A percentile compares a stretch with the other conserved stretches of the same genome.
These are phyloP conservation scores for Cosmia pyralina DNA, from an alignment of 2,888 invertebrate genomes.

Conservation along the genomic window DNA sequence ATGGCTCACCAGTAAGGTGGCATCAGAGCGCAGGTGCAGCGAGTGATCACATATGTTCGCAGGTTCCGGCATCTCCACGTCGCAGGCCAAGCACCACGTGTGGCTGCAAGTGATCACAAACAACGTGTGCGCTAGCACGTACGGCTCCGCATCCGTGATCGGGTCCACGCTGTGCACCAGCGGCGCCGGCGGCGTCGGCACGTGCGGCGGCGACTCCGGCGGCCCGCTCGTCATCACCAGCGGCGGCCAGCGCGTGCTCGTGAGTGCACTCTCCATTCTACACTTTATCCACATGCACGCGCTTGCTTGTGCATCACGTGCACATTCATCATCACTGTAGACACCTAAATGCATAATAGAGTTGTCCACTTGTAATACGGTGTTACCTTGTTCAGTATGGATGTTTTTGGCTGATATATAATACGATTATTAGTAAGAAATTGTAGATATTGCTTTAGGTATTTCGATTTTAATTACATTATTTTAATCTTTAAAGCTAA, in stretches of 20 bases:
- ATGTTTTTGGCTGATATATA: not conserved
- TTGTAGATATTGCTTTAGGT: not conserved
- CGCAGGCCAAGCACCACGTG: conserved; percentile 81
- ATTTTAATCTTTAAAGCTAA: not conserved
- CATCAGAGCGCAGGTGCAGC: not conserved
- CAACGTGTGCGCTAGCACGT: conserved; percentile 72
- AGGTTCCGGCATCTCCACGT: conserved; percentile 70
- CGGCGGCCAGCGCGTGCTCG: conserved; percentile 69
- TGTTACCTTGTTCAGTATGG: not conserved
- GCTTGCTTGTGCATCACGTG: no score
- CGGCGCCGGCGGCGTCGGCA: conserved; percentile 72
- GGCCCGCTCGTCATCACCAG: conserved; percentile 73
- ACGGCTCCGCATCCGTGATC: conserved; percentile 64
- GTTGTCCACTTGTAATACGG: not conserved
- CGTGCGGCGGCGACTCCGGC: conserved; percentile 83
- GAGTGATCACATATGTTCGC: conserved; percentile 23
- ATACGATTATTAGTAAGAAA: not conserved
- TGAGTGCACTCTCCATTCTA: conserved; percentile 39
- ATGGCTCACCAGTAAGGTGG: not conserved
- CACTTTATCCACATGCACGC: not conserved
- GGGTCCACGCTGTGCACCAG: conserved; percentile 77
- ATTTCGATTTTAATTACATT: not conserved
- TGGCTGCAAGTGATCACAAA: conserved; percentile 81
- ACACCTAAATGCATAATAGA: no score
- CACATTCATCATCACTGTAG: no score